Base-by-base conservation (phyloP, 2,797 vertebrate genomes). In the Bryconaethiops microstoma region DNA sequence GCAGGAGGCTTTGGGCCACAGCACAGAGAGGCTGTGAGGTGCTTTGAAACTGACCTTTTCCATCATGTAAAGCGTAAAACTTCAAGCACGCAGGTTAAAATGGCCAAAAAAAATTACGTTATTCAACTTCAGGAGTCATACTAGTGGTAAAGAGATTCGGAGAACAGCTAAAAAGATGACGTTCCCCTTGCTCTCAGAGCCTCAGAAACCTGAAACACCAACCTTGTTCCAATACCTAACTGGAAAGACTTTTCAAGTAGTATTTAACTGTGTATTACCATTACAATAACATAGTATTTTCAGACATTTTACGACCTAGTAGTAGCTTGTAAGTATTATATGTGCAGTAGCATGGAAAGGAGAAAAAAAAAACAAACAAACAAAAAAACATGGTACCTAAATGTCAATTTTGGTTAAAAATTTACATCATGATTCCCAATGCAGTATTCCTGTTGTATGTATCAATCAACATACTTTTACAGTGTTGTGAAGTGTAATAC, bases 21-120 rank as follows among this genome's bases (percentile, higher is more conserved):
- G 42, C 84, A 0, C 82, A 87, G 54, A 82, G 29, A 14, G 78
- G 86, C 79, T 88, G 89, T 54, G 63, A 86, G 12, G 83, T 89
- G 23, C 7, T 83, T 2, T 91, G 74, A 86, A 55, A 54, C 23
- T 23, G 14, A 7, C 59, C n/a, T 50, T 67, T 23, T 0, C 8
- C 12, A 63, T 10, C 10, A 6, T 29, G 25, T 35, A 0, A 35
- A 63, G 13, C 13, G 1, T 9, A 13, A 29, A 19, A 1, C 7
- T 17, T 9, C 8, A 71, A n/a, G 14, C 5, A 19, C 1, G 17
- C 60, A 63, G 60, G 60, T 13, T 7, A 63, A 25, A 63, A 63
- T 29, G 23, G 48, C 1, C 5, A 29, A 63, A 29, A n/a, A n/a
- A n/a, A n/a, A n/a, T n/a, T n/a, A n/a, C n/a, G n/a, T n/a, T n/a